Conservation (phyloP, 2,113 vertebrate species). For the Microtus richardsoni region DNA sequence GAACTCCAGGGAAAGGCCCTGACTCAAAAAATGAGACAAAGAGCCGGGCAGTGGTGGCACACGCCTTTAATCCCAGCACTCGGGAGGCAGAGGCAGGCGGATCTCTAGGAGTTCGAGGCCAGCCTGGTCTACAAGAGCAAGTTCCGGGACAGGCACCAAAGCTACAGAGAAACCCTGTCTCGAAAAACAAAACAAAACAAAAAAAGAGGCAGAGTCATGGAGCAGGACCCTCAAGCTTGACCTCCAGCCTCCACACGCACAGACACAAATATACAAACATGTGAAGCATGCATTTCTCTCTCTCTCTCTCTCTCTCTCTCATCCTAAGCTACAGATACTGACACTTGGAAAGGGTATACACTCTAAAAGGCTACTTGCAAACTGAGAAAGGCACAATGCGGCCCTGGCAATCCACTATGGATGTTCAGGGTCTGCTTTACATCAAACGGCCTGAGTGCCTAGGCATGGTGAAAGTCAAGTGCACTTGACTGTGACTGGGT, state of each 20-base stretch:
- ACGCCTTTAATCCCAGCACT: too few species aligned
- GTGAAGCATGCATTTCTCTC: neutral
- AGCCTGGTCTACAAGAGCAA: too few species aligned
- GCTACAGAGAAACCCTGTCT: too few species aligned
- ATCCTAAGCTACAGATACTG: neutral
- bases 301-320: neutral
- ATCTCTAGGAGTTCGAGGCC: too few species aligned
- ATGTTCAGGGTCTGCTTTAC: neutral
- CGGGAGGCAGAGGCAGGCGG: too few species aligned
- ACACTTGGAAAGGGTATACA: neutral
- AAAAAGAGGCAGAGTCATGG: neutral
- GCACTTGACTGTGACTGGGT: neutral
- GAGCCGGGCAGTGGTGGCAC: too few species aligned
- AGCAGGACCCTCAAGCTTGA: neutral
- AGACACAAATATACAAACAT: neutral
- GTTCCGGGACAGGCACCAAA: too few species aligned
- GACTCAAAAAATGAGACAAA: neutral
- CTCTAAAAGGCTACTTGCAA: neutral
- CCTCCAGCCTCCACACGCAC: neutral
- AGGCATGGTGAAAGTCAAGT: neutral
- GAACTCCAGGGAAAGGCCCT: neutral
- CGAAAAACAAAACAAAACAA: too few species aligned
- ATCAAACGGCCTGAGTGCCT: neutral
- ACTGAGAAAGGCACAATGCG: neutral
- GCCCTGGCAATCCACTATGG: neutral